Evolutionary conservation across 2,113 vertebrate species (phyloP).

Genomic region (Nymphicus hollandicus): DNA sequence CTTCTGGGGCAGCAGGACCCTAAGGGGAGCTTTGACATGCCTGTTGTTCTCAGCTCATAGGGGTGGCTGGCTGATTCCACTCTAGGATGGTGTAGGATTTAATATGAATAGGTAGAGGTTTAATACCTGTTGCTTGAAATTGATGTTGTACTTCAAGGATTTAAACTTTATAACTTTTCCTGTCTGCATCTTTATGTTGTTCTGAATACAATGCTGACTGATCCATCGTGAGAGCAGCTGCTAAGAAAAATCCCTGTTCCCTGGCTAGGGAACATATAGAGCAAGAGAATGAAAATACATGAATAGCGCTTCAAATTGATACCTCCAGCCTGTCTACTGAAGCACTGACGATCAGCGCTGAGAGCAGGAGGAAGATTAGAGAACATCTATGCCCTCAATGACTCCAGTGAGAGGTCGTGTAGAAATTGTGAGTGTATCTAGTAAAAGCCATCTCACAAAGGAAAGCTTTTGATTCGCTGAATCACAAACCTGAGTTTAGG

Average conservation of each 20-base stretch:
- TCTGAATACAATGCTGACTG: neutral
- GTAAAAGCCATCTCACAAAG: neutral
- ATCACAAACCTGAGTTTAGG: neutral
- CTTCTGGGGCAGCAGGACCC: neutral
- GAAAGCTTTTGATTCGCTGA: neutral
- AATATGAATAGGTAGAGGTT: neutral
- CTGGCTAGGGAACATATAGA: neutral
- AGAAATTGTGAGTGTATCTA: neutral
- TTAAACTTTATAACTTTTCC: neutral
- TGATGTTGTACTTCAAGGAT: neutral
- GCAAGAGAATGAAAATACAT: neutral
- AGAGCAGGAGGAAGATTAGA: neutral
- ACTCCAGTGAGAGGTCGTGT: neutral
- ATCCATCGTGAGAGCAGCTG: neutral
- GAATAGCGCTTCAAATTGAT: neutral
- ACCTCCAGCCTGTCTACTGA: neutral
- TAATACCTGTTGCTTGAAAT: neutral
- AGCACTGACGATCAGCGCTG: neutral
- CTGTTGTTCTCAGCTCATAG: neutral
- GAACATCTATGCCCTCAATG: neutral
- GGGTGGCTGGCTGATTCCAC: neutral
- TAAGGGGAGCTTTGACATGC: neutral
- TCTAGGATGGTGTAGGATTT: neutral
- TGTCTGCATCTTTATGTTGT: neutral
- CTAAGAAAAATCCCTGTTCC: neutral